A percentile compares a stretch with the other conserved stretches of the same genome.
Conservation (phyloP, 2,113 vertebrate species). For the Podilymbus podiceps region DNA sequence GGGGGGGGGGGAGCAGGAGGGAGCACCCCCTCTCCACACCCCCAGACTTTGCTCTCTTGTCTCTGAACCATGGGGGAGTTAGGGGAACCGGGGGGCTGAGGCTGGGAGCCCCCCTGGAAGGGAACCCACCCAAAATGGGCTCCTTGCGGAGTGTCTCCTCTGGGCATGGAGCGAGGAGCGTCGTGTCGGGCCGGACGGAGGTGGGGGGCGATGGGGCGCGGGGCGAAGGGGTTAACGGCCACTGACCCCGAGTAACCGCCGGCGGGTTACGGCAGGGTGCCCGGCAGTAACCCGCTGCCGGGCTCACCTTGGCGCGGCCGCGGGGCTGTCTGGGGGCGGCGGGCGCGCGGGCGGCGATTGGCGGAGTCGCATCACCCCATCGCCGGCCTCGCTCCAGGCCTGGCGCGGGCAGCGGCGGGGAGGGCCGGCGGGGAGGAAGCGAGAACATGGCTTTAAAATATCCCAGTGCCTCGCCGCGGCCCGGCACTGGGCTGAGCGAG, state of each 20-base stretch:
- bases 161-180: accelerated
- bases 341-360: slow-evolving; percentile 81
- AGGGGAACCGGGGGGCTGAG: too few relatives aligned
- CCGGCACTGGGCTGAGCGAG: neutral
- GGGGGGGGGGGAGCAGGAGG: neutral
- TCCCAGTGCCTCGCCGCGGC: neutral
- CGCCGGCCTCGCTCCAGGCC: slow-evolving; percentile 68
- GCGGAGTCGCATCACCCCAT: slow-evolving; percentile 91
- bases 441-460: slow-evolving; percentile 1
- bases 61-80: neutral
- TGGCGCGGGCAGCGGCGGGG: slow-evolving; percentile 9
- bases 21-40: neutral
- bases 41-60: neutral
- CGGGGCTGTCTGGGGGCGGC: slow-evolving; percentile 40
- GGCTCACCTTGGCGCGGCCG: slow-evolving; percentile 50
- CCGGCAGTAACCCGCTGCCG: slow-evolving; percentile 83
- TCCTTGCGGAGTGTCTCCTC: neutral
- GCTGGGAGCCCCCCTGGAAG: neutral
- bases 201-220: accelerated
- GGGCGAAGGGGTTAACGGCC: neutral
- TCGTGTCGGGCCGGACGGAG: accelerated
- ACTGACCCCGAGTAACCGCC: slow-evolving; percentile 66
- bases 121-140: neutral
- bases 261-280: slow-evolving; percentile 31
- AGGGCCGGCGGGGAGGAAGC: neutral